Evolutionary conservation across 2,113 vertebrate genomes (phyloP).

Genomic region (Ictalurus furcatus): DNA sequence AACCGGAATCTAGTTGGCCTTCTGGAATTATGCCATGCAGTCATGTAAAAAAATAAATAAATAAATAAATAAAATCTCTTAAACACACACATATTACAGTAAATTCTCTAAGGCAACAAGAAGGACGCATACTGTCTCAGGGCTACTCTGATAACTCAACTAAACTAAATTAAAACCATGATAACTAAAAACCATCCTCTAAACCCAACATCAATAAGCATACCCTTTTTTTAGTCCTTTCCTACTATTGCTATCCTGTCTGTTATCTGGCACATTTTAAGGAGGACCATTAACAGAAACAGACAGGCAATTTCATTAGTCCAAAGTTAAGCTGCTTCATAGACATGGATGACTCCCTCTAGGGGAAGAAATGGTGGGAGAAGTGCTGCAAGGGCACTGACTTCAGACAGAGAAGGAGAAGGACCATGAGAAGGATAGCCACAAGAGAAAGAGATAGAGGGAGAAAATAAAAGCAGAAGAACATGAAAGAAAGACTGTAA

Average conservation of each 20-base stretch:
- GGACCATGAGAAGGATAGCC: slow-evolving; percentile 18
- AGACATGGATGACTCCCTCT: slow-evolving; percentile 22
- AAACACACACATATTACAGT: slow-evolving; percentile 17
- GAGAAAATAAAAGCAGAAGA: slow-evolving; percentile 30
- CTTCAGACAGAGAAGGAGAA: slow-evolving; percentile 29
- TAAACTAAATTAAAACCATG: too few species aligned
- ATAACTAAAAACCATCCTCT: too few species aligned
- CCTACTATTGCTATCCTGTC: background rate
- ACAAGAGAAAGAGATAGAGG: slow-evolving; percentile 23
- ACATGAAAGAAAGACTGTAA: slow-evolving; percentile 34
- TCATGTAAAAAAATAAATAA: background rate
- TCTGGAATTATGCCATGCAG: slow-evolving; percentile 46
- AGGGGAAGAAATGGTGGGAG: slow-evolving; percentile 30
- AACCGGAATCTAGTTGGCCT: slow-evolving; percentile 44
- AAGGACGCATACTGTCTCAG: background rate
- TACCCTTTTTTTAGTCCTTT: background rate
- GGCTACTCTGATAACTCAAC: background rate
- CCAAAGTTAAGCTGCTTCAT: slow-evolving; percentile 32
- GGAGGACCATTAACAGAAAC: slow-evolving; percentile 25
- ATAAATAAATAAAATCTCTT: background rate
- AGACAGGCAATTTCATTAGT: slow-evolving; percentile 14
- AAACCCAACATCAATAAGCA: background rate
- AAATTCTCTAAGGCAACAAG: background rate
- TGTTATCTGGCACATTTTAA: background rate
- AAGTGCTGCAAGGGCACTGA: slow-evolving; percentile 7